These are phyloP conservation scores for Pelobates fuscus DNA, from an alignment of 2,113 vertebrate genomes.

Conservation along the genomic window DNA sequence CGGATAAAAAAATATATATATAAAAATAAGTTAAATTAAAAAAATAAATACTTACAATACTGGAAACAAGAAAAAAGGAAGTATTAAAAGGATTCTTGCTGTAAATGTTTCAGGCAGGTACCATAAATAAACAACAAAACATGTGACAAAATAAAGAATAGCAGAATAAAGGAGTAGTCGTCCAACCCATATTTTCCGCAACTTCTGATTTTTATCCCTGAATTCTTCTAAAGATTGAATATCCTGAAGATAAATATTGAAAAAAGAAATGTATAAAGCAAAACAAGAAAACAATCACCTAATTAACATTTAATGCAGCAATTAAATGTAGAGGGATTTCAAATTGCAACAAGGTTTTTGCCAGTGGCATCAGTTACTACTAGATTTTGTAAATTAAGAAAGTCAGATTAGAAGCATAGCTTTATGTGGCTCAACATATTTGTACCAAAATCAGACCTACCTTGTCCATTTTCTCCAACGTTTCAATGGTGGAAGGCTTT, in stretches of 20 bases:
- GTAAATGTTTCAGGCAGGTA: constrained; percentile 89
- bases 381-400: no score
- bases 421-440: no score
- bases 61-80: constrained; percentile 90
- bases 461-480: constrained; percentile 96
- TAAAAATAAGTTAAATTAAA: no score
- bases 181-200: constrained; percentile 90
- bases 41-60: constrained; percentile 97
- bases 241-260: constrained; percentile 71
- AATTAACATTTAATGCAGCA: background rate
- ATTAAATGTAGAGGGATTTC: no score
- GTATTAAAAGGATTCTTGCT: constrained; percentile 79
- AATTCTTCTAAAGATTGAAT: constrained; percentile 90
- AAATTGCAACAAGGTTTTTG: no score
- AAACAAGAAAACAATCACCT: background rate
- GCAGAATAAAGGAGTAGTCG: constrained; percentile 89
- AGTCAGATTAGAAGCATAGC: no score
- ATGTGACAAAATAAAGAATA: constrained; percentile 82
- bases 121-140: constrained; percentile 87
- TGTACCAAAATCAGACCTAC: no score
- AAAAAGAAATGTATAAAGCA: background rate
- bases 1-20: no score
- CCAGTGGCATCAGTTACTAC: no score
- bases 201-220: constrained; percentile 90
- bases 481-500: constrained; percentile 90